Evolutionary conservation across 2,888 invertebrate species (phyloP).

Genomic region (Limnephilus lunatus): DNA sequence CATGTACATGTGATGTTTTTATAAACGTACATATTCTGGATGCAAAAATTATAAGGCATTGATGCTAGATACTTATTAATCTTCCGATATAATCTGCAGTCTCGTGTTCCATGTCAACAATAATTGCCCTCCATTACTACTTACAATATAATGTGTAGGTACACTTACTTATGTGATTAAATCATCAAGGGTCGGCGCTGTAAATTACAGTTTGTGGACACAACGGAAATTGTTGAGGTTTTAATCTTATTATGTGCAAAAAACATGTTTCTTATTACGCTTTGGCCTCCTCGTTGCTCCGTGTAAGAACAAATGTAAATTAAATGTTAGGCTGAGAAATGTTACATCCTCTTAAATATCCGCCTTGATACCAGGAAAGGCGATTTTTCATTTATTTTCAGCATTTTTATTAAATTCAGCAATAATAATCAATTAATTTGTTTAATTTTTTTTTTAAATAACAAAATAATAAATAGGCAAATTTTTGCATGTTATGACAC

Average conservation of each 20-base stretch:
- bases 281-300: not conserved
- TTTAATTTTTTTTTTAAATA: too few relatives aligned
- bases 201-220: not conserved
- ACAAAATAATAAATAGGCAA: not conserved
- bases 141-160: not conserved
- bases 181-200: not conserved
- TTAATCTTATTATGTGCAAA: not conserved
- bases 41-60: not conserved
- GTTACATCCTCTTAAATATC: not conserved
- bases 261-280: not conserved
- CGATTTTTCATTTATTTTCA: not conserved
- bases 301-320: not conserved
- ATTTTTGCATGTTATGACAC: too few relatives aligned
- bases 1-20: too few relatives aligned
- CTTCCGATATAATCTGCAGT: not conserved
- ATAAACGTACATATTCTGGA: not conserved
- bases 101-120: constrained; percentile 2
- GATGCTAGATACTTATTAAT: not conserved
- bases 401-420: not conserved
- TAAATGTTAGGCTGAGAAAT: not conserved
- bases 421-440: not conserved
- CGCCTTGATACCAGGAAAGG: not conserved
- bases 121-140: not conserved
- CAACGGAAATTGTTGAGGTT: not conserved
- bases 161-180: not conserved